Percentiles rank a stretch among this genome's conserved stretches.
Conservation (phyloP, 1,140 invertebrate species). For the Drosophila malerkotliana region DNA sequence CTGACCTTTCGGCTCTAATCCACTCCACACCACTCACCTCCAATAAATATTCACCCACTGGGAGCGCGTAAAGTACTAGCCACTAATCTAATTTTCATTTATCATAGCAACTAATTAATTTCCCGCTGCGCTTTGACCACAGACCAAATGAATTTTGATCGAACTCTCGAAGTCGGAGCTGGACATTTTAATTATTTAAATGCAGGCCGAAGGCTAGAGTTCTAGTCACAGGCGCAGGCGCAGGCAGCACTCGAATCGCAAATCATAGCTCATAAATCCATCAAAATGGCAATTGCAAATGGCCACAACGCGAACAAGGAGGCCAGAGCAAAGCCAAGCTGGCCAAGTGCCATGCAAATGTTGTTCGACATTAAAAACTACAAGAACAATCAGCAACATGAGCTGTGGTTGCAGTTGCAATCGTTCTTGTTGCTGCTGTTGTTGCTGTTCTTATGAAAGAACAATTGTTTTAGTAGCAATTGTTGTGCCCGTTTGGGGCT, state of each 20-base stretch:
- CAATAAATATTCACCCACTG: constrained; percentile 1
- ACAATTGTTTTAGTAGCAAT: constrained; percentile 76
- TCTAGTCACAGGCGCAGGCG: constrained; percentile 40
- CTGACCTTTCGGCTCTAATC: constrained; percentile 22
- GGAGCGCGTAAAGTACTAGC: constrained; percentile 44
- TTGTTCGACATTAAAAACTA: constrained; percentile 79
- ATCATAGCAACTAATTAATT: constrained; percentile 78
- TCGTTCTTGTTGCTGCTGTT: constrained; percentile 17
- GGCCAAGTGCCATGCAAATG: constrained; percentile 78
- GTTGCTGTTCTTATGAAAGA: constrained; percentile 48
- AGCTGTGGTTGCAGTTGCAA: constrained; percentile 26
- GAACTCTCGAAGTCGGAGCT: constrained; percentile 15
- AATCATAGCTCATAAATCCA: constrained; percentile 80
- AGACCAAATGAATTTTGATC: constrained; percentile 39
- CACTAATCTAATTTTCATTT: constrained; percentile 80
- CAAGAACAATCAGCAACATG: constrained; percentile 74
- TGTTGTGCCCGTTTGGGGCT: constrained; percentile 42
- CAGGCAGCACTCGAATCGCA: constrained; percentile 54
- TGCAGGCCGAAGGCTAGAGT: constrained; percentile 74
- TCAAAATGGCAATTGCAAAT: constrained; percentile 51
- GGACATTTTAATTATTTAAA: constrained; percentile 80
- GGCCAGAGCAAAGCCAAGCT: constrained; percentile 30
- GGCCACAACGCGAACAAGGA: constrained; percentile 19
- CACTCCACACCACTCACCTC: constrained; percentile 13
- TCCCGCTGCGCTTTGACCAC: constrained; percentile 64